Evolutionary conservation across 2,113 vertebrate species (phyloP).

Genomic region (Heterotis niloticus): DNA sequence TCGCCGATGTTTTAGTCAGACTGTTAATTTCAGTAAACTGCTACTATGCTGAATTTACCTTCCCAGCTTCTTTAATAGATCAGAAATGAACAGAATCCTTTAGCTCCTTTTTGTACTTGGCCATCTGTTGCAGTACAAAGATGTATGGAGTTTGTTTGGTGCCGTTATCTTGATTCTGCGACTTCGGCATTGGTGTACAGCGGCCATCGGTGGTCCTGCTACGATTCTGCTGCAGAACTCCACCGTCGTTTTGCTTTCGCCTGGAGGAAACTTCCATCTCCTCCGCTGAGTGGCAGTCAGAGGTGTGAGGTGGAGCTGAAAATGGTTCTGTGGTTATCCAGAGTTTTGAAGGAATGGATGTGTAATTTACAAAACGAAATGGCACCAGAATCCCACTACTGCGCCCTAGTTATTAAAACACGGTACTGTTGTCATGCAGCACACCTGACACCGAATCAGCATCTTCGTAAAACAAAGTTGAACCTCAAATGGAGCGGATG

Average conservation of each 20-base stretch:
- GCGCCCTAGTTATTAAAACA: too few relatives aligned
- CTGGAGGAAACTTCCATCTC: not conserved
- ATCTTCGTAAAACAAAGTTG: too few relatives aligned
- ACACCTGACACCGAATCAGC: too few relatives aligned
- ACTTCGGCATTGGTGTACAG: not conserved
- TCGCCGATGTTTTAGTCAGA: too few relatives aligned
- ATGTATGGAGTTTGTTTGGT: too few relatives aligned
- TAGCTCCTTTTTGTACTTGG: not conserved
- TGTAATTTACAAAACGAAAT: too few relatives aligned
- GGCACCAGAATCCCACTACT: too few relatives aligned
- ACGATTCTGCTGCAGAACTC: conserved; percentile 4
- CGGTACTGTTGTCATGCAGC: too few relatives aligned
- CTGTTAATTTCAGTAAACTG: too few relatives aligned
- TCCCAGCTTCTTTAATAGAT: not conserved
- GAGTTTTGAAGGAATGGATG: conserved; percentile 26
- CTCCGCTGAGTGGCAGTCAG: not conserved
- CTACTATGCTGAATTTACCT: not conserved
- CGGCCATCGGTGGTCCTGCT: not conserved
- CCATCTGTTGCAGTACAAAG: not conserved
- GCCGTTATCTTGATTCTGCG: not conserved
- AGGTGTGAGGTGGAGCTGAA: not conserved
- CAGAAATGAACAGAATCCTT: not conserved
- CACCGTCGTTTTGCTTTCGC: not conserved
- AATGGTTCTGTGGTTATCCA: not conserved
- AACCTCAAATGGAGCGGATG: too few relatives aligned